Evolutionary conservation across 2,888 invertebrate genomes (phyloP).

Genomic region (Neoitamus cyanurus): DNA sequence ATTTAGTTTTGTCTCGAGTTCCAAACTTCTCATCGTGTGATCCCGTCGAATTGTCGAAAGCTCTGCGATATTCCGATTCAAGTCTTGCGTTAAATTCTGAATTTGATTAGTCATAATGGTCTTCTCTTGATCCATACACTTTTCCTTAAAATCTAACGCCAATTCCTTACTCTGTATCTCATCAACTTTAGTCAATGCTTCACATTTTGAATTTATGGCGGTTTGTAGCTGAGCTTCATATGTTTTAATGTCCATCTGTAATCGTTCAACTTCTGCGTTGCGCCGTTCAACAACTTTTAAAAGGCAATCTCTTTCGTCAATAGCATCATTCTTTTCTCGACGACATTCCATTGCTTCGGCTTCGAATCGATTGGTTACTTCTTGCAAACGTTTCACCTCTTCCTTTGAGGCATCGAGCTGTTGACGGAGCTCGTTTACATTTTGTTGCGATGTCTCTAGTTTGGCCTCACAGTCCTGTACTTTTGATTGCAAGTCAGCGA

Average conservation of each 20-base stretch:
- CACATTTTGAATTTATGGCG: slow-evolving; percentile 84
- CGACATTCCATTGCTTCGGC: slow-evolving; percentile 75
- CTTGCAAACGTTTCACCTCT: slow-evolving; percentile 75
- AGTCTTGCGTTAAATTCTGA: slow-evolving; percentile 79
- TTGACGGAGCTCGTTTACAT: slow-evolving; percentile 73
- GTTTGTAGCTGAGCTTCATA: slow-evolving; percentile 79
- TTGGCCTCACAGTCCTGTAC: slow-evolving; percentile 74
- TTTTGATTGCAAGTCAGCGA: slow-evolving; percentile 71
- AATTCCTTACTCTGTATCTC: slow-evolving; percentile 85
- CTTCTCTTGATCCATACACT: slow-evolving; percentile 85
- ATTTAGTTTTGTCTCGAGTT: slow-evolving; percentile 79
- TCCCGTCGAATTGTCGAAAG: slow-evolving; percentile 81
- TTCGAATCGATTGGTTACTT: slow-evolving; percentile 73
- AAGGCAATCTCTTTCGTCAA: slow-evolving; percentile 81
- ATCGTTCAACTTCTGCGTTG: slow-evolving; percentile 77
- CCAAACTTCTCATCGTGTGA: slow-evolving; percentile 73
- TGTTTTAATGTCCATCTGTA: slow-evolving; percentile 75
- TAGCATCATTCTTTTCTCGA: slow-evolving; percentile 75
- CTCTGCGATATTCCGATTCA: slow-evolving; percentile 82
- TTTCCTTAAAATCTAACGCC: slow-evolving; percentile 82
- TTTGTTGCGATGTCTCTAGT: slow-evolving; percentile 72
- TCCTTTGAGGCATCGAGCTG: slow-evolving; percentile 73
- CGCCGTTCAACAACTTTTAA: slow-evolving; percentile 78
- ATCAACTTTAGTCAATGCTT: slow-evolving; percentile 81
- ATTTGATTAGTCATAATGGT: slow-evolving; percentile 81